These are phyloP conservation scores for Hypanus sabinus DNA, from an alignment of 2,113 vertebrate genomes.

Conservation along the genomic window DNA sequence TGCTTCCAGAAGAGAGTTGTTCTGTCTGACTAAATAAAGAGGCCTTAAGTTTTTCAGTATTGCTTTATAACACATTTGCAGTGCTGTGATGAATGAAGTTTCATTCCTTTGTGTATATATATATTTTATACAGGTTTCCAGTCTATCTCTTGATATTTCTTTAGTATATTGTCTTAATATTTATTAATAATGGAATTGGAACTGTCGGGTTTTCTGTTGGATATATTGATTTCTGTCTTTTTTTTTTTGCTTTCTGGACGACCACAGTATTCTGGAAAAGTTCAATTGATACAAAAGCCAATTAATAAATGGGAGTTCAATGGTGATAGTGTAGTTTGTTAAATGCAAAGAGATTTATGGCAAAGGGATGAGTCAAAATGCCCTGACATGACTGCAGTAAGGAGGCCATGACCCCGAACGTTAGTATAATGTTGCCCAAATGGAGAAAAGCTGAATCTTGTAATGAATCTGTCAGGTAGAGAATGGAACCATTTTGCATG, in stretches of 20 bases:
- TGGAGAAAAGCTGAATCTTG: neutral
- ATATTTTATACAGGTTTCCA: slow-evolving; percentile 31
- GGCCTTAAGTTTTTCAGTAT: slow-evolving; percentile 34
- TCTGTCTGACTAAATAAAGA: slow-evolving; percentile 31
- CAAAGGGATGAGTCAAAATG: neutral
- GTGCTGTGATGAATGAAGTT: slow-evolving; percentile 12
- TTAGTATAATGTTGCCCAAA: neutral
- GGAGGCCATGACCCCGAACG: neutral
- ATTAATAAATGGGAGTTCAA: neutral
- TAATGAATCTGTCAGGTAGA: neutral
- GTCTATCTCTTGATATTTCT: slow-evolving; percentile 20
- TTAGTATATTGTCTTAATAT: slow-evolving; percentile 33
- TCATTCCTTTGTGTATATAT: slow-evolving; percentile 21
- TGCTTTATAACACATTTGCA: slow-evolving; percentile 24
- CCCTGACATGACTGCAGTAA: neutral
- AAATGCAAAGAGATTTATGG: neutral
- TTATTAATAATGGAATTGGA: slow-evolving; percentile 15
- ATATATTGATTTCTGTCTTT: neutral
- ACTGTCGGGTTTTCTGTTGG: slow-evolving; percentile 26
- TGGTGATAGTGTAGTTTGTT: neutral
- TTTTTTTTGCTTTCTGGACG: neutral
- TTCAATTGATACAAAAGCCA: neutral
- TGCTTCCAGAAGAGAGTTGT: slow-evolving; percentile 29
- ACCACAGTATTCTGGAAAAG: slow-evolving; percentile 16
- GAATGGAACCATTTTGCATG: neutral